Conservation (phyloP, 2,888 invertebrate species). For the Meiosimyza decipiens region DNA sequence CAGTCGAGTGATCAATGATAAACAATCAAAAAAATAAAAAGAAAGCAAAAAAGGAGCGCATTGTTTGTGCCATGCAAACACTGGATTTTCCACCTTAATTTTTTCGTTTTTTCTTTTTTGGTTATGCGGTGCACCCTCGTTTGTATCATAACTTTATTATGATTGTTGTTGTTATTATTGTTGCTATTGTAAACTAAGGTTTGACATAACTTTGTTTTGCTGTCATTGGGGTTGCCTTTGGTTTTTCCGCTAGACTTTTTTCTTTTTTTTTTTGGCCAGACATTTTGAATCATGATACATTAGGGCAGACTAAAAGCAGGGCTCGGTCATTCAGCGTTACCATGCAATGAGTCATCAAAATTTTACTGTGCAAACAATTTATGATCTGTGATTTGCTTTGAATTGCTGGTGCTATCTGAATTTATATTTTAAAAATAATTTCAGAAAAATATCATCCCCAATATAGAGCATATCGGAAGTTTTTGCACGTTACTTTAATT, state of each 20-base stretch:
- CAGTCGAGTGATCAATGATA: conserved; percentile 15
- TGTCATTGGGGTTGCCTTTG: background rate
- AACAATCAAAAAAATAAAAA: background rate
- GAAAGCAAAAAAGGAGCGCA: background rate
- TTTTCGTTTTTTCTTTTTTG: background rate
- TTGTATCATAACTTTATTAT: background rate
- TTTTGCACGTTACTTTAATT: no score
- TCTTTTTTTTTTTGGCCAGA: background rate
- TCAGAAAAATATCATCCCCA: no score
- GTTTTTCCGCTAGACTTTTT: background rate
- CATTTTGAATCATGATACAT: background rate
- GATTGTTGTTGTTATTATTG: background rate
- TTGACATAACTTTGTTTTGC: conserved; percentile 1
- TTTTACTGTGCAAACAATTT: no score
- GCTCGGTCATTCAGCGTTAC: no score
- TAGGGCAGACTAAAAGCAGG: no score
- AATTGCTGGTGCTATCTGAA: no score
- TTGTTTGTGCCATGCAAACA: background rate
- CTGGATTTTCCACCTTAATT: background rate
- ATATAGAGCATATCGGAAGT: no score
- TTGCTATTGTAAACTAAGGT: conserved; percentile 1
- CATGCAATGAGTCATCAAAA: no score
- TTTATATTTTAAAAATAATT: no score
- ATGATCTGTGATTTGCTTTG: no score
- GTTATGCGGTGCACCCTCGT: background rate